Evolutionary conservation across 2,797 vertebrate genomes (phyloP).

Genomic region (Gobio occitaniae): DNA sequence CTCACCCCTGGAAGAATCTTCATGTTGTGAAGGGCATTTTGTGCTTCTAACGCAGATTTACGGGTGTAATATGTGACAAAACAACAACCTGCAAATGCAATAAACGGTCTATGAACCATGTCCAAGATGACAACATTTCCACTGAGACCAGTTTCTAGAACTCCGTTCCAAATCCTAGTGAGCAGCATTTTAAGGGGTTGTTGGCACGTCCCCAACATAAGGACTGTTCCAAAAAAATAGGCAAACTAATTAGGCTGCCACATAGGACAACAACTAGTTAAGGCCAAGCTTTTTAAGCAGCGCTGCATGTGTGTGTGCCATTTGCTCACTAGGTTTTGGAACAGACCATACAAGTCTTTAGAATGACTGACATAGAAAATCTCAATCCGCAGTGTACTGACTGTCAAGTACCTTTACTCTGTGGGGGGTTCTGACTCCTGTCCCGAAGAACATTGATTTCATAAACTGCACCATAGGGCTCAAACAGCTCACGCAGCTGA

Average conservation of each 20-base stretch:
- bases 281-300: neutral
- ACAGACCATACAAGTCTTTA: neutral
- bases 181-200: neutral
- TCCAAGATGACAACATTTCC: neutral
- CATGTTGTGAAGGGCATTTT: conserved; percentile 99
- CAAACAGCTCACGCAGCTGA: conserved; percentile 95
- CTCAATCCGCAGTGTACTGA: neutral
- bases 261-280: neutral
- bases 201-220: neutral
- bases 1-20: conserved; percentile 98
- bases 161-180: neutral
- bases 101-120: neutral
- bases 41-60: conserved; percentile 98
- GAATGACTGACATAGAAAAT: neutral
- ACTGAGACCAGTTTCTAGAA: conserved; percentile 2
- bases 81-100: conserved; percentile 75
- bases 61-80: conserved; percentile 98
- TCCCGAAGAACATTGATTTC: conserved; percentile 97
- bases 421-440: conserved; percentile 96
- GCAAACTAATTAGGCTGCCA: neutral
- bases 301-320: neutral
- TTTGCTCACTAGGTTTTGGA: conserved; percentile 19
- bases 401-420: conserved; percentile 91
- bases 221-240: neutral
- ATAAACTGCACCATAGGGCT: conserved; percentile 96